These are phyloP conservation scores for Zoanthus solanderi DNA, from an alignment of 92 coral and sea anemone species.

Conservation along the genomic window DNA sequence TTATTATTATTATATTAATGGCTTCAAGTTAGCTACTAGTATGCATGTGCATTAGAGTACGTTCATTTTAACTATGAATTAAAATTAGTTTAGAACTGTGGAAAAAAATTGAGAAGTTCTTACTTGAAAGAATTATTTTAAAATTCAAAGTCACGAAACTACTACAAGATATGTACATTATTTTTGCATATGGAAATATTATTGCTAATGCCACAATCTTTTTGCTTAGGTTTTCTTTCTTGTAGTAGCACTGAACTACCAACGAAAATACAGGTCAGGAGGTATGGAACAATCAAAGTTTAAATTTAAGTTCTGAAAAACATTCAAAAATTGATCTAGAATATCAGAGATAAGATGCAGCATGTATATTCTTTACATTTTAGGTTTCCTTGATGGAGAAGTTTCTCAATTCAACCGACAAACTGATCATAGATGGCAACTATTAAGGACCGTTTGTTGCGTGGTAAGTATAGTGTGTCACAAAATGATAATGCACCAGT, in stretches of 20 bases:
- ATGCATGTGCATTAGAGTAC: no score
- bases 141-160: no score
- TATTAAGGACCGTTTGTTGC: neutral
- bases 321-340: neutral
- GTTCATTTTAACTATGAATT: no score
- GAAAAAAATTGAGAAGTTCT: no score
- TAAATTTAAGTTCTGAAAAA: neutral
- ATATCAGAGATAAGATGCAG: neutral
- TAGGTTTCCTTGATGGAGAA: constrained; percentile 38
- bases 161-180: no score
- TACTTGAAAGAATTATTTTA: no score
- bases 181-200: no score
- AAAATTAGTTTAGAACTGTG: no score
- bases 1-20: no score
- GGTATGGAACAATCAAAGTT: constrained; percentile 23
- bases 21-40: no score
- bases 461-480: constrained; percentile 4
- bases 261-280: constrained; percentile 59
- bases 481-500: no score
- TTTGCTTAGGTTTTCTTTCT: constrained; percentile 57
- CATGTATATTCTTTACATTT: neutral
- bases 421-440: neutral
- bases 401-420: constrained; percentile 29
- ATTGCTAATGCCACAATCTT: no score
- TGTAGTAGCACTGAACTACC: constrained; percentile 56